Evolutionary conservation across 2,113 vertebrate genomes (phyloP).

Genomic region (Meles meles): DNA sequence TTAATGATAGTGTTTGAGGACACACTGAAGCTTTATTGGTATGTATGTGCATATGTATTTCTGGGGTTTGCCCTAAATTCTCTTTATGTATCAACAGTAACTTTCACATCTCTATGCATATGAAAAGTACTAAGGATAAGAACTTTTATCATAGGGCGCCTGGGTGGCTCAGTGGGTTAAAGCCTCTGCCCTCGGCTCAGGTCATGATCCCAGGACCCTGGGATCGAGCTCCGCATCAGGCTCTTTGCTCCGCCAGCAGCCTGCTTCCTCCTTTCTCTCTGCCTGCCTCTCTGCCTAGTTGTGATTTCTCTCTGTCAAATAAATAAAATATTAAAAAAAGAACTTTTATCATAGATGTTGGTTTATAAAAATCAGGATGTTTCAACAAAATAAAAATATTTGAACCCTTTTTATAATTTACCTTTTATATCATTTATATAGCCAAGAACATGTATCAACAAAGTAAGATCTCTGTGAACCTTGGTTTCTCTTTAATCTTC

Average conservation of each 20-base stretch:
- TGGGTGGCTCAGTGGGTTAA: too few species aligned
- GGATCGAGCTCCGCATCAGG: too few species aligned
- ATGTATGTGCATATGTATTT: neutral
- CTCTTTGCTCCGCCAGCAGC: too few species aligned
- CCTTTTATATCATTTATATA: conserved; percentile 73
- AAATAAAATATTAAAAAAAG: too few species aligned
- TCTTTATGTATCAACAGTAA: conserved; percentile 28
- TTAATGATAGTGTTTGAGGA: neutral
- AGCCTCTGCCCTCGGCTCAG: too few species aligned
- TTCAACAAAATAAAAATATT: conserved; percentile 72
- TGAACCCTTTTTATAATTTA: conserved; percentile 36
- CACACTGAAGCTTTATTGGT: neutral
- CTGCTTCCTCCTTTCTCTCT: too few species aligned
- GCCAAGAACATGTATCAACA: conserved; percentile 58
- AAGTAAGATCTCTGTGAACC: conserved; percentile 77
- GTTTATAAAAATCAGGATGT: conserved; percentile 45
- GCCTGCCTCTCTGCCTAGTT: too few species aligned
- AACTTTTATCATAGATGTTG: conserved; percentile 46
- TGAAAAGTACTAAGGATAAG: neutral
- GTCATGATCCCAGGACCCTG: too few species aligned
- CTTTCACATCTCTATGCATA: conserved; percentile 36
- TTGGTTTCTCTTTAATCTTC: conserved; percentile 76
- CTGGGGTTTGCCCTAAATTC: conserved; percentile 23
- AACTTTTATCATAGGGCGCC: conserved; percentile 31
- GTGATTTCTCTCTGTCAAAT: too few species aligned